These are phyloP conservation scores for Larimichthys polyactis DNA, from an alignment of 2,113 vertebrate species.

Conservation along the genomic window DNA sequence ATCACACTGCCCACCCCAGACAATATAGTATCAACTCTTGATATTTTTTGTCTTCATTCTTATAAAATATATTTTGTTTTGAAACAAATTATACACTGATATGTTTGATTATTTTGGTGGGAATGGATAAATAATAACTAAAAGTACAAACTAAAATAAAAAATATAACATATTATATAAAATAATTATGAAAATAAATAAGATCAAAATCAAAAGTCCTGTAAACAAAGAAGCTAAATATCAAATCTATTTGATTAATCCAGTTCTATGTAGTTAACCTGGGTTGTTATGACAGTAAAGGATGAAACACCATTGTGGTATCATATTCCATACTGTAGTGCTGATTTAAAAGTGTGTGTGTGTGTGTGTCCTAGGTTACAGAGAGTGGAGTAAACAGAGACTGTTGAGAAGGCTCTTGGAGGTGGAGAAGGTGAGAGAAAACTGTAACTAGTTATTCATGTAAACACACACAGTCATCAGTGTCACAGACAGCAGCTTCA, in stretches of 20 bases:
- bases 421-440: slow-evolving; percentile 89
- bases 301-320: neutral
- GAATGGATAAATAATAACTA: no score
- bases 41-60: no score
- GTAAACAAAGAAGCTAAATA: neutral
- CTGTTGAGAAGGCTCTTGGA: slow-evolving; percentile 87
- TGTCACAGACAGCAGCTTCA: neutral
- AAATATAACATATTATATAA: neutral
- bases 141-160: neutral
- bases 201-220: no score
- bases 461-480: slow-evolving; percentile 14
- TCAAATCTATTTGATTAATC: neutral
- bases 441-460: neutral
- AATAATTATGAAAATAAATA: neutral
- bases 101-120: no score
- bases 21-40: no score
- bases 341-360: slow-evolving; percentile 16
- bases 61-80: no score
- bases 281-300: neutral
- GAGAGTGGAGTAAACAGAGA: slow-evolving; percentile 92
- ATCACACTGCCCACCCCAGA: no score
- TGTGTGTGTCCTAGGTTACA: slow-evolving; percentile 82
- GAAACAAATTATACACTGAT: no score
- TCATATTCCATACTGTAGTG: no score
- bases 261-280: neutral